phyloP scores from a whole-genome alignment of 2,797 vertebrate species.

The Neostethus bicornis region DNA sequence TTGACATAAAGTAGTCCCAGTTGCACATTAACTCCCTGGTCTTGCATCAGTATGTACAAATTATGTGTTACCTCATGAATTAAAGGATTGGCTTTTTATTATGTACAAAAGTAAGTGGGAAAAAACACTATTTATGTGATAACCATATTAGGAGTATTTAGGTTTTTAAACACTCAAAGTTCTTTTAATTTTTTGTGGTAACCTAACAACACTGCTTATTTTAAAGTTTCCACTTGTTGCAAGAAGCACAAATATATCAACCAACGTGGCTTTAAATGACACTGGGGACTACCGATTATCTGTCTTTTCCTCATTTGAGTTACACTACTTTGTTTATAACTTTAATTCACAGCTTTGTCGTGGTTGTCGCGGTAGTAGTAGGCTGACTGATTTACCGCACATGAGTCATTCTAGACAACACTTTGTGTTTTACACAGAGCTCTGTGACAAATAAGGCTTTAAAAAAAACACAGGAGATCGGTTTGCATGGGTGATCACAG shows the following conservation, averaged over 20 bases:
- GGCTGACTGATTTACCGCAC: conserved; percentile 61
- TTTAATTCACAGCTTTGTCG: conserved; percentile 51
- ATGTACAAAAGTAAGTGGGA: conserved; percentile 9
- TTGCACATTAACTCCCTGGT: conserved; percentile 51
- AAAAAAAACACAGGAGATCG: conserved; percentile 49
- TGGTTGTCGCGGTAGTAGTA: conserved; percentile 35
- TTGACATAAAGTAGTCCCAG: conserved; percentile 53
- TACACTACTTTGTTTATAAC: conserved; percentile 48
- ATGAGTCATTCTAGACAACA: conserved; percentile 37
- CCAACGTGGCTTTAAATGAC: conserved; percentile 13
- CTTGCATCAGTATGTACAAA: conserved; percentile 21
- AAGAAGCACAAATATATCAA: not conserved
- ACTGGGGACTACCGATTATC: conserved; percentile 13
- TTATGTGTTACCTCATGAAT: conserved; percentile 14
- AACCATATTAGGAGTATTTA: conserved; percentile 4
- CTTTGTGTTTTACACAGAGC: conserved; percentile 32
- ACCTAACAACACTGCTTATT: not conserved
- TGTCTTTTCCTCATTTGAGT: conserved; percentile 24
- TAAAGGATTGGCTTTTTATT: conserved; percentile 2
- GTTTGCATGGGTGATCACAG: conserved; percentile 54
- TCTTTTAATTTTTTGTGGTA: conserved; percentile 7
- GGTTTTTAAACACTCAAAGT: not conserved
- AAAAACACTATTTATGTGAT: not conserved
- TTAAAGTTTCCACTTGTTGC: not conserved
- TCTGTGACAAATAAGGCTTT: conserved; percentile 43